Conservation (phyloP, 2,888 invertebrate genomes). For the Gari tellinella region DNA sequence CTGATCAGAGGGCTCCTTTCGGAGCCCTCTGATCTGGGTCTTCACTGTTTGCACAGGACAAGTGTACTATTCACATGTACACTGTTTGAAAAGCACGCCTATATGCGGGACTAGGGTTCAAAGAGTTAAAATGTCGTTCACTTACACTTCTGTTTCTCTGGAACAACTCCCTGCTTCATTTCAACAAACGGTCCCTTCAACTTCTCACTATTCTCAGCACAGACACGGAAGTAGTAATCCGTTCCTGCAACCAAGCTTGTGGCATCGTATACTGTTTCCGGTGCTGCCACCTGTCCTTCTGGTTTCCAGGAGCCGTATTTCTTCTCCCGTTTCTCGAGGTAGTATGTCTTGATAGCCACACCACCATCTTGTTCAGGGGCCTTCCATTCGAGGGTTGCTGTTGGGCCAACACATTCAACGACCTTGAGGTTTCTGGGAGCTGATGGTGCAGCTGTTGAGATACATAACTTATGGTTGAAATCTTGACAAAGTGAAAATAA, state of each 20-base stretch:
- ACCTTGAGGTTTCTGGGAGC: conserved; percentile 71
- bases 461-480: no score
- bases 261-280: conserved; percentile 69
- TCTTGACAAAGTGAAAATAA: no score
- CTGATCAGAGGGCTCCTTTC: no score
- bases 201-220: conserved; percentile 82
- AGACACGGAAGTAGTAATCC: conserved; percentile 82
- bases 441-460: conserved; percentile 65
- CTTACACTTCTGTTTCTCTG: conserved; percentile 67
- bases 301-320: conserved; percentile 76
- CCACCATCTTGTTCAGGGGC: conserved; percentile 83
- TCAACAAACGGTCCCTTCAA: conserved; percentile 74
- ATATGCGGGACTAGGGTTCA: no score
- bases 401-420: conserved; percentile 71
- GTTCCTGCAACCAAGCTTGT: conserved; percentile 75
- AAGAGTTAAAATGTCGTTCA: background rate
- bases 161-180: conserved; percentile 72
- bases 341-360: conserved; percentile 75
- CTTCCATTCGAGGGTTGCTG: conserved; percentile 80
- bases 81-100: no score
- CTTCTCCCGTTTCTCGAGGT: conserved; percentile 79
- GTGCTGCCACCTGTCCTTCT: conserved; percentile 72
- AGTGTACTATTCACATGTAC: no score
- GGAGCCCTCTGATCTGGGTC: no score
- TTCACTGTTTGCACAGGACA: no score